Base-by-base conservation (phyloP, 2,888 invertebrate species). In the Lithophane leautieri region DNA sequence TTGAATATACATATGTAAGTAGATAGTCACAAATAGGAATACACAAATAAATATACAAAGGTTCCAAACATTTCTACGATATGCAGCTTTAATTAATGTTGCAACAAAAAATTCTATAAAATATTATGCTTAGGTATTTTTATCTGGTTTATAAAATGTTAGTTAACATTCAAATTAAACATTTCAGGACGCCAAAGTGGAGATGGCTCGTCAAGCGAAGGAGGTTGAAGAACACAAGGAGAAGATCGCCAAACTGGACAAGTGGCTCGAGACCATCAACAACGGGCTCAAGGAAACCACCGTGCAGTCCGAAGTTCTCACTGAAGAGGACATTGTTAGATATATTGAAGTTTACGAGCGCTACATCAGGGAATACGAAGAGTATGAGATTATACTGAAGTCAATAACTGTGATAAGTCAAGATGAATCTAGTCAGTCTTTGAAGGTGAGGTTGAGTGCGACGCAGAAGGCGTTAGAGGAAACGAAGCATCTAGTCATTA, bases 401-500 rank as follows among this genome's bases (percentile, higher is more conserved):
- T 95, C 96, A 77, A 94, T 96, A 85, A 94, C 93, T 93, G 93
- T 95, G 92, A 94, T 94, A 93, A 92, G 91, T 91, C 88, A 91
- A 86, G 95, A 94, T 91, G 94, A 95, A 93, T 95, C 96, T 96
- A 96, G 96, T 96, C 96, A 95, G 82, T 89, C 92, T 25, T 94
- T 98, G 85, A 94, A 94, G 86, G 94, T 97, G 76, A 97, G 97
- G 89, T 92, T 98, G 84, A 95, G 94, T 86, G 94, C 94, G 54
- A 96, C 97, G 86, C 97, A 97, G 56, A 94, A 94, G 74, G 93
- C 97, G 54, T 96, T 98, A 87, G 94, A 96, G 56, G 97, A 98
- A 92, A 97, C 97, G 79, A 97, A 97, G 87, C 94, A 95, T 87
- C 95, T 97, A 90, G 97, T 97, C 92, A 97, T 95, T 86, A 95